Conservation (phyloP, 2,888 invertebrate species). For the Lumbricus terrestris region DNA sequence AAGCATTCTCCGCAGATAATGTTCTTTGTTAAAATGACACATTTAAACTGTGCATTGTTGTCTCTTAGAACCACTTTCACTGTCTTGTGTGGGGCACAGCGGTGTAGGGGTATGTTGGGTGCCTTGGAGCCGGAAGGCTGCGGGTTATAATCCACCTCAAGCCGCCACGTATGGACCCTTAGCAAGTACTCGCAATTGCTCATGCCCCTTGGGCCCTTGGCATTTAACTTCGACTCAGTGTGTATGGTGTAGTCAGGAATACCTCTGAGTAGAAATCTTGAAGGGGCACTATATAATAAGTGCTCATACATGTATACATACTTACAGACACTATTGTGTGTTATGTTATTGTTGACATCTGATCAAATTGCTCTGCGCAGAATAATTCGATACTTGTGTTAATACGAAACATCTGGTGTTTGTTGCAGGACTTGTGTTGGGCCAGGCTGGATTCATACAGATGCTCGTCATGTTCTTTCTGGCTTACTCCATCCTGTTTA, state of each 20-base stretch:
- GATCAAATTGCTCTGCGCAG: neutral
- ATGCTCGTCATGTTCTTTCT: slow-evolving; percentile 83
- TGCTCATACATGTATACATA: no score
- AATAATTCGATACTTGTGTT: neutral
- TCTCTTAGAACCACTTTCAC: neutral
- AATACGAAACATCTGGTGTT: neutral
- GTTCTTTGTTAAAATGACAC: neutral
- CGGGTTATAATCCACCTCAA: no score
- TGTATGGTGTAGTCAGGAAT: no score
- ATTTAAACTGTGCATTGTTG: neutral
- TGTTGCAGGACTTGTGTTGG: slow-evolving; percentile 85
- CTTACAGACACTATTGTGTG: no score
- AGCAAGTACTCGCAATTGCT: no score
- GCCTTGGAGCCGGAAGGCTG: no score
- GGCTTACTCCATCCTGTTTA: slow-evolving; percentile 90
- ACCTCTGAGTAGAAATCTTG: no score
- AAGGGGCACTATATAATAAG: no score
- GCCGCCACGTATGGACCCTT: no score
- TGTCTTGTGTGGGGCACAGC: neutral
- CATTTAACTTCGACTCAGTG: no score
- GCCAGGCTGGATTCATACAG: slow-evolving; percentile 87
- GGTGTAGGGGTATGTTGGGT: no score
- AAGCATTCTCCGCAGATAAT: neutral
- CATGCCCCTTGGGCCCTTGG: no score
- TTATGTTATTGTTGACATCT: neutral